Conservation (phyloP, 1,140 invertebrate species). For the Heterodera carotae region DNA sequence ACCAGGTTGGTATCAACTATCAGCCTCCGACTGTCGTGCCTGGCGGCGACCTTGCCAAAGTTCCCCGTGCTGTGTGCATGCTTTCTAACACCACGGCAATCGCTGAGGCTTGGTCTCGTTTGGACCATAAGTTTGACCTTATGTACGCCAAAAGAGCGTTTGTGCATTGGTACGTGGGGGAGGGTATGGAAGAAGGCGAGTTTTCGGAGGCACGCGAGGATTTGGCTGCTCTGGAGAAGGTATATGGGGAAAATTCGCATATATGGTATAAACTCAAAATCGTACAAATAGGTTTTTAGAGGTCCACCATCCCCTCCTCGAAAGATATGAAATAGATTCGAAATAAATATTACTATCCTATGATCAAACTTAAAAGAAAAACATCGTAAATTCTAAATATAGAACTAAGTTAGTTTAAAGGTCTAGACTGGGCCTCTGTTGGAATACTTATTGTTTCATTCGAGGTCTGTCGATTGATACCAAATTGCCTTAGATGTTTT, state of each 20-base stretch:
- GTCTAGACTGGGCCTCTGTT: too few species aligned
- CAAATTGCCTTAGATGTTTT: too few species aligned
- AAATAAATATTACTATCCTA: too few species aligned
- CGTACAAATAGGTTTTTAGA: too few species aligned
- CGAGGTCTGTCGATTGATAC: too few species aligned
- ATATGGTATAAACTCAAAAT: too few species aligned
- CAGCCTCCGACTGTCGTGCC: constrained; percentile 63
- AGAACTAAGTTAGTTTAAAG: too few species aligned
- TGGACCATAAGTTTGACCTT: constrained; percentile 72
- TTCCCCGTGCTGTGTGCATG: constrained; percentile 67
- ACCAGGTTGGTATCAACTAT: constrained; percentile 62
- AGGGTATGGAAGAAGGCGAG: constrained; percentile 82
- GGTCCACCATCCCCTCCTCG: too few species aligned
- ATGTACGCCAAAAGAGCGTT: constrained; percentile 76
- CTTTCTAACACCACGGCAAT: constrained; percentile 67
- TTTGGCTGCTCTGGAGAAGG: constrained; percentile 70
- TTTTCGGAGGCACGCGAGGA: constrained; percentile 83
- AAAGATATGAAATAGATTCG: too few species aligned
- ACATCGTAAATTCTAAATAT: too few species aligned
- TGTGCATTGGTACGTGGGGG: constrained; percentile 75
- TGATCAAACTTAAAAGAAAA: too few species aligned
- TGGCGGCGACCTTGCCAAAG: constrained; percentile 63
- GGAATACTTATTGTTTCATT: too few species aligned
- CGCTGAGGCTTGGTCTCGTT: constrained; percentile 74
- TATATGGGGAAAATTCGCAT: background rate